A percentile compares a stretch with the other conserved stretches of the same genome.
These are phyloP conservation scores for Sander lucioperca DNA, from an alignment of 2,113 vertebrate species.

Conservation along the genomic window DNA sequence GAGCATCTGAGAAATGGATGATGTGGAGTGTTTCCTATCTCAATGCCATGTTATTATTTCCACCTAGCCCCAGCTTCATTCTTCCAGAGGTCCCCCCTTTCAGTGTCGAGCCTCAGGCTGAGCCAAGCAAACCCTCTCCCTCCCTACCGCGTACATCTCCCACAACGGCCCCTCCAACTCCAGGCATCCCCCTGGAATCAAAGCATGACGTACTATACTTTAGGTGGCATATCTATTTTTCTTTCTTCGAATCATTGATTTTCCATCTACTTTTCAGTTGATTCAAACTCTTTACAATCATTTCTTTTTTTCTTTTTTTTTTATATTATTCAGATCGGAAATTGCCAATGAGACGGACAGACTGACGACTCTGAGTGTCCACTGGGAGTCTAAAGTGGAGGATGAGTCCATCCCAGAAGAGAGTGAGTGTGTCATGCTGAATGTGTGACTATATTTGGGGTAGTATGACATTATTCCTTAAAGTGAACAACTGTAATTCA, in stretches of 20 bases:
- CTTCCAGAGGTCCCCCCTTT: conserved; percentile 21
- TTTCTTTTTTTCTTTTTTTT: neutral
- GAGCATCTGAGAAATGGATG: neutral
- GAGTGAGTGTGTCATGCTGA: conserved; percentile 81
- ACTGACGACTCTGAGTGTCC: conserved; percentile 80
- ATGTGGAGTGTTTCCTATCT: neutral
- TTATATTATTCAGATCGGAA: conserved; percentile 77
- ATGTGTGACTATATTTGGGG: neutral
- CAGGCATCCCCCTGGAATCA: conserved; percentile 50
- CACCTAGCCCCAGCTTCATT: conserved; percentile 56
- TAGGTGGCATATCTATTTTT: conserved; percentile 58
- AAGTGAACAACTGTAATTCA: neutral
- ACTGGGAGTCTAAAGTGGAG: conserved; percentile 89
- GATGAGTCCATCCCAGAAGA: conserved; percentile 91
- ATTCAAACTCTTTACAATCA: rapidly evolving
- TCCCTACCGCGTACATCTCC: conserved; percentile 2
- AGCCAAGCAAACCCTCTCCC: neutral
- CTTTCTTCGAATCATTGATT: too few species aligned
- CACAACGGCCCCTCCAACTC: neutral
- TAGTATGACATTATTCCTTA: rapidly evolving
- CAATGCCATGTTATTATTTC: conserved; percentile 14
- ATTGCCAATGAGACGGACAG: conserved; percentile 85
- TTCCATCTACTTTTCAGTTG: neutral
- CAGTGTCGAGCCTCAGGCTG: conserved; percentile 13
- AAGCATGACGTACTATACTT: conserved; percentile 82